These are phyloP conservation scores for Oncorhynchus clarkii DNA, from an alignment of 2,113 vertebrate species.

Conservation along the genomic window DNA sequence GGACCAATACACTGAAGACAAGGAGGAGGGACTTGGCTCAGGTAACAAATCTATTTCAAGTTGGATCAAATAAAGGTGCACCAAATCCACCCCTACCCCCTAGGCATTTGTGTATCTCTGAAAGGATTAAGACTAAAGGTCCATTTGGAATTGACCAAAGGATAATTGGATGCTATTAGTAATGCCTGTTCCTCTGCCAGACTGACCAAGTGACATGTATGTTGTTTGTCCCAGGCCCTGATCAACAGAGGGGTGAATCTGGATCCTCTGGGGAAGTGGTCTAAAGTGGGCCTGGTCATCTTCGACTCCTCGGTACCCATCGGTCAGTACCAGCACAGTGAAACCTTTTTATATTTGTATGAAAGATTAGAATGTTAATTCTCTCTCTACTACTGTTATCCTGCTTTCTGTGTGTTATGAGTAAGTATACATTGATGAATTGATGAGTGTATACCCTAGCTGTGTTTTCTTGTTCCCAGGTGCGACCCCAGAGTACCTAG, in stretches of 20 bases:
- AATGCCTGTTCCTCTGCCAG: neutral
- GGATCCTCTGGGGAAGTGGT: conserved; percentile 95
- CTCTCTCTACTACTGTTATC: too few species aligned
- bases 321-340: conserved; percentile 70
- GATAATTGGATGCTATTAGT: too few species aligned
- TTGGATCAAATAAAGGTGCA: too few species aligned
- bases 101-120: too few species aligned
- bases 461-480: conserved; percentile 62
- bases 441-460: neutral
- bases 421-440: neutral
- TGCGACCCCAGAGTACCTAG: conserved; percentile 94
- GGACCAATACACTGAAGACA: conserved; percentile 94
- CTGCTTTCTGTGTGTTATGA: neutral
- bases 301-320: conserved; percentile 95
- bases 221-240: conserved; percentile 76
- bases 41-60: conserved; percentile 62
- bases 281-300: conserved; percentile 92
- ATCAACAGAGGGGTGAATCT: conserved; percentile 97
- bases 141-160: too few species aligned
- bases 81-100: too few species aligned
- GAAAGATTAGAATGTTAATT: too few species aligned
- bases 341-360: too few species aligned
- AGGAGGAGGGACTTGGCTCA: conserved; percentile 93
- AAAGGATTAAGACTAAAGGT: too few species aligned
- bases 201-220: neutral